Evolutionary conservation across 2,113 vertebrate species (phyloP).

Genomic region (Rhinogobius similis): DNA sequence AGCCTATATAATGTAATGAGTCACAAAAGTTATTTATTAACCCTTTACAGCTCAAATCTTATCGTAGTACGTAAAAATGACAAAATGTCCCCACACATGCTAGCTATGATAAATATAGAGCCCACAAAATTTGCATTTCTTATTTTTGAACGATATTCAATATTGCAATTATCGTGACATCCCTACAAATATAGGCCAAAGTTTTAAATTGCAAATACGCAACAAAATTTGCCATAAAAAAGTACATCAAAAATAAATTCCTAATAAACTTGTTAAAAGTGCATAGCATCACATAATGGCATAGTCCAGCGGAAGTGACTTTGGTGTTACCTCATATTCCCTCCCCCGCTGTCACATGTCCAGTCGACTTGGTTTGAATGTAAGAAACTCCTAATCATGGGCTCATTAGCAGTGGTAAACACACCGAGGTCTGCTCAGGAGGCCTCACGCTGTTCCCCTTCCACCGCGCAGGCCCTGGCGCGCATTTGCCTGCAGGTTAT

Average conservation of each 20-base stretch:
- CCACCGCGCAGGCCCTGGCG: constrained; percentile 26
- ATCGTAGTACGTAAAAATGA: no score
- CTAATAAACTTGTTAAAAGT: not conserved
- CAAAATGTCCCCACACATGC: no score
- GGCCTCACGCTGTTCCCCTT: constrained; percentile 31
- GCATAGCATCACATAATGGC: not conserved
- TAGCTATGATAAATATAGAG: no score
- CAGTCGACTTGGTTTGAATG: not conserved
- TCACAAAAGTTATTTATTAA: no score
- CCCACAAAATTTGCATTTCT: no score
- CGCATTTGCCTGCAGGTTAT: constrained; percentile 23
- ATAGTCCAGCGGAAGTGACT: not conserved
- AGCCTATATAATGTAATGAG: no score
- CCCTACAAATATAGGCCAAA: not conserved
- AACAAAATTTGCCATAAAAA: not conserved
- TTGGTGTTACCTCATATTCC: not conserved
- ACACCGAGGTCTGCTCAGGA: constrained; percentile 20
- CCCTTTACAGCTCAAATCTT: no score
- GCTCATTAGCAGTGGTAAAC: not conserved
- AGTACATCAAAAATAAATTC: not conserved
- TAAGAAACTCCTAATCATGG: not conserved
- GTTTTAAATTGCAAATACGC: not conserved
- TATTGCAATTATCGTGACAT: not conserved
- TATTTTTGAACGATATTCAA: no score
- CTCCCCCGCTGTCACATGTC: not conserved